Base-by-base conservation (phyloP, 2,113 vertebrate genomes). In the Eptatretus burgeri region DNA sequence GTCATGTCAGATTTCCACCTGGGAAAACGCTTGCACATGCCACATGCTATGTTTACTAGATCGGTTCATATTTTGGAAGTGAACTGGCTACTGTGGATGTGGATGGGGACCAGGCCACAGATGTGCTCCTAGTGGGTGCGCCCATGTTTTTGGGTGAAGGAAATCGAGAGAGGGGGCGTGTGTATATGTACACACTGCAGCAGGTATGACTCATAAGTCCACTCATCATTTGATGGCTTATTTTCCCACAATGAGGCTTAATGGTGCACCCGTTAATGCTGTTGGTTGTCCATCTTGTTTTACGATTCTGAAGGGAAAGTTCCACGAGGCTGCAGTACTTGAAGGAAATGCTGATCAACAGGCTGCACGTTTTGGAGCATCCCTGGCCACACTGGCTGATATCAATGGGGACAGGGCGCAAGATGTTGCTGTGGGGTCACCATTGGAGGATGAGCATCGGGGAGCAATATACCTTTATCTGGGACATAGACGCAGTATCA, bases 51-150 rank as follows among this genome's bases (percentile, higher is more conserved):
- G 17, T 64, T 14, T 51, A 65, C 2, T 65, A 95, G 88, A 93
- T 95, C 2, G 88, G 88, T 14, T 91, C 85, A 1, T 95, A 95
- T 70, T 95, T 82, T 14, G 88, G 88, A 71, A 88, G 88, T 5
- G 88, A 91, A 70, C 74, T 94, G 27, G 82, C 83, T 41, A 77
- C 74, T 1, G 63, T 94, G 72, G 88, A 95, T 50, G 75, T 81
- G 3, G 78, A 95, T 16, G 74, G 76, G 2, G 83, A 95, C 1
- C 81, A 79, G 14, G 74, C 76, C 68, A 93, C 81, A 0, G 82
- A 95, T 5, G 77, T 91, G 51, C 75, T 93, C 66, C 77, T 95
- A 66, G 81, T 93, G 67, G 85, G 83, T 1, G 88, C 85, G 0
- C 88, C 88, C 50, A 85, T 91, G 83, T 91, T 73, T 72, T 78